Conservation (phyloP, 2,888 invertebrate genomes). For the Frankliniella fusca region DNA sequence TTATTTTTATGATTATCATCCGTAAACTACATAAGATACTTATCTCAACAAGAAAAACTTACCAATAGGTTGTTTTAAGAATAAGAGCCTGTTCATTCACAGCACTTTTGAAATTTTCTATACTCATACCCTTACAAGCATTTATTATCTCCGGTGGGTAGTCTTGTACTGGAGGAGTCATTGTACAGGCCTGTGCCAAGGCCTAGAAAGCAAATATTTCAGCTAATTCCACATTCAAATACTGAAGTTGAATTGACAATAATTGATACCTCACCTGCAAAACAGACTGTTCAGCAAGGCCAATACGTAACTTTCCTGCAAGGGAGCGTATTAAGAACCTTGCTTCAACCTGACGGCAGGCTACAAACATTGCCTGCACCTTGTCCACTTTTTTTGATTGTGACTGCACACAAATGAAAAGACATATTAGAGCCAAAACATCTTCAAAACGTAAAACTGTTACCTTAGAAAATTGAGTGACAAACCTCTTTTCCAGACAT, state of each 20-base stretch:
- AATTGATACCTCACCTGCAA: constrained; percentile 51
- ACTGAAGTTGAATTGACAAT: not conserved
- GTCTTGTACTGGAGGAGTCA: constrained; percentile 68
- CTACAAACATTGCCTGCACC: constrained; percentile 88
- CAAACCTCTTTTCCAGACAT: constrained; percentile 73
- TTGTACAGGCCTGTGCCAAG: constrained; percentile 76
- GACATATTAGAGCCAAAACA: not conserved
- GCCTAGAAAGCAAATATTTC: constrained; percentile 56
- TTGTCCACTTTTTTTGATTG: constrained; percentile 83
- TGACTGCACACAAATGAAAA: constrained; percentile 51
- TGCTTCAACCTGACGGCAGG: constrained; percentile 83
- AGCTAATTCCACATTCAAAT: not conserved
- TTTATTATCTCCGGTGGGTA: constrained; percentile 61
- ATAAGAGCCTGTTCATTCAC: constrained; percentile 70
- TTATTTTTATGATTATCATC: constrained; percentile 4
- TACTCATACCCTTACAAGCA: constrained; percentile 57
- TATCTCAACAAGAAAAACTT: constrained; percentile 40
- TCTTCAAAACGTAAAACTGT: not conserved
- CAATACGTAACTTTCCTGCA: constrained; percentile 91
- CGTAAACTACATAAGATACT: not conserved
- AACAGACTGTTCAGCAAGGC: constrained; percentile 94
- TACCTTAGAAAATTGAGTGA: constrained; percentile 34
- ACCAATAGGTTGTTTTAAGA: constrained; percentile 92
- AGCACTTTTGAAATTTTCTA: constrained; percentile 68
- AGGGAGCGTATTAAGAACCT: constrained; percentile 84